These are phyloP conservation scores for Turritopsis dohrnii DNA, from an alignment of 30 jellyfish, hydroid and myxozoan genomes.

Conservation along the genomic window DNA sequence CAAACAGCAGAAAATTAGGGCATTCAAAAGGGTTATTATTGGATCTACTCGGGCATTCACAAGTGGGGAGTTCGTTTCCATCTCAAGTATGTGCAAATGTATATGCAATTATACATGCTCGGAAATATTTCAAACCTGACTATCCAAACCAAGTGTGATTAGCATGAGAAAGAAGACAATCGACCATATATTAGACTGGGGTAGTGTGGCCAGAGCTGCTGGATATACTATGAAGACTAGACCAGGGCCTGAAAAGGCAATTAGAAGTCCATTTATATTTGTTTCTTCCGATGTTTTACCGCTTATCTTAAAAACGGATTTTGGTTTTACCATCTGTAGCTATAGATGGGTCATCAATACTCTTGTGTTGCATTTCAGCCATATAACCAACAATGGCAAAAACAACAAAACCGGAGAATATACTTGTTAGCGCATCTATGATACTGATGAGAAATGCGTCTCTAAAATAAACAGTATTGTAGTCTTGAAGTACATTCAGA, in stretches of 20 bases:
- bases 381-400: constrained; percentile 67
- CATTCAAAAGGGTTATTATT: no score
- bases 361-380: constrained; percentile 68
- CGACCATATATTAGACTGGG: constrained; percentile 78
- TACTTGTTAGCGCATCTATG: constrained; percentile 71
- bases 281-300: no score
- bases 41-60: no score
- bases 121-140: constrained; percentile 48
- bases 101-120: neutral
- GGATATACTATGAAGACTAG: constrained; percentile 83
- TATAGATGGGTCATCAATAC: constrained; percentile 62
- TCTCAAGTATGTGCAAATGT: neutral
- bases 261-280: no score
- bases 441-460: constrained; percentile 65
- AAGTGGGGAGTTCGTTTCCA: no score
- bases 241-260: constrained; percentile 65
- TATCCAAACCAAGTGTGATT: constrained; percentile 76
- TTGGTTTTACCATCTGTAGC: constrained; percentile 61
- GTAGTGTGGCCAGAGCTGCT: constrained; percentile 89
- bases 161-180: constrained; percentile 70
- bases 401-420: constrained; percentile 79
- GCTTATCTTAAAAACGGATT: neutral
- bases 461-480: constrained; percentile 36
- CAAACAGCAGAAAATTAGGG: no score
- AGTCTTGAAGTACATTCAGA: no score